These are phyloP conservation scores for Dichetophora obliterata DNA, from an alignment of 2,888 invertebrate genomes.

Conservation along the genomic window DNA sequence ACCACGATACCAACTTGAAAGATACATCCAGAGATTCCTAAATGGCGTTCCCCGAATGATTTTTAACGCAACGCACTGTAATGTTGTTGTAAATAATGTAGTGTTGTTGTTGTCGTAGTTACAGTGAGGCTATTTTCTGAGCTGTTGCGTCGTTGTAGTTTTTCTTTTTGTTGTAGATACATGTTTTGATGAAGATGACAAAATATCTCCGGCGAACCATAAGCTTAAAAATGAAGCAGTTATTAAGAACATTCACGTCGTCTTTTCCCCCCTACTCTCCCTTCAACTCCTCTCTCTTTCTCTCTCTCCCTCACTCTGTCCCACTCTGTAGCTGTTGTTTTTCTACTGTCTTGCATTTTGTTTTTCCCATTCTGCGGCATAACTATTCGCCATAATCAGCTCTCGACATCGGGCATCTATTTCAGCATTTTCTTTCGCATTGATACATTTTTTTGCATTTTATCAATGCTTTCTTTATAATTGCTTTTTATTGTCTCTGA, in stretches of 20 bases:
- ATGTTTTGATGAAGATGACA: slow-evolving; percentile 34
- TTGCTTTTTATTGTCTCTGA: slow-evolving; percentile 10
- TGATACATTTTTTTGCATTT: slow-evolving; percentile 2
- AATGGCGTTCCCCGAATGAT: slow-evolving; percentile 23
- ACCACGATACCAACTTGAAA: slow-evolving; percentile 28
- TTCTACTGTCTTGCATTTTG: slow-evolving; percentile 4
- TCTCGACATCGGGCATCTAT: slow-evolving; percentile 56
- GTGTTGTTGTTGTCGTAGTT: slow-evolving; percentile 11
- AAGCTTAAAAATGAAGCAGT: slow-evolving; percentile 30
- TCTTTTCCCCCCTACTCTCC: neutral
- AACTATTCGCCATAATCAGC: slow-evolving; percentile 30
- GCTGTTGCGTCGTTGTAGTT: neutral
- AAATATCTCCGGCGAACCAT: slow-evolving; percentile 31
- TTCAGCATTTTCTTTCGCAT: slow-evolving; percentile 41
- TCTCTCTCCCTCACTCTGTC: neutral
- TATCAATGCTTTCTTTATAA: slow-evolving; percentile 16
- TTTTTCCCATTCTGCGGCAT: slow-evolving; percentile 20
- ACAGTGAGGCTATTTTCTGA: neutral
- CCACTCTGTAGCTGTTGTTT: neutral
- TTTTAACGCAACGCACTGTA: slow-evolving; percentile 12
- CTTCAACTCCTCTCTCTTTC: no score
- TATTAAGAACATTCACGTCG: slow-evolving; percentile 17
- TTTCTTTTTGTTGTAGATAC: neutral
- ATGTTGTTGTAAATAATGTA: slow-evolving; percentile 15
- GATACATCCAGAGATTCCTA: slow-evolving; percentile 21